Base-by-base conservation (phyloP, 2,797 vertebrate genomes). In the Enteromius argenteus region DNA sequence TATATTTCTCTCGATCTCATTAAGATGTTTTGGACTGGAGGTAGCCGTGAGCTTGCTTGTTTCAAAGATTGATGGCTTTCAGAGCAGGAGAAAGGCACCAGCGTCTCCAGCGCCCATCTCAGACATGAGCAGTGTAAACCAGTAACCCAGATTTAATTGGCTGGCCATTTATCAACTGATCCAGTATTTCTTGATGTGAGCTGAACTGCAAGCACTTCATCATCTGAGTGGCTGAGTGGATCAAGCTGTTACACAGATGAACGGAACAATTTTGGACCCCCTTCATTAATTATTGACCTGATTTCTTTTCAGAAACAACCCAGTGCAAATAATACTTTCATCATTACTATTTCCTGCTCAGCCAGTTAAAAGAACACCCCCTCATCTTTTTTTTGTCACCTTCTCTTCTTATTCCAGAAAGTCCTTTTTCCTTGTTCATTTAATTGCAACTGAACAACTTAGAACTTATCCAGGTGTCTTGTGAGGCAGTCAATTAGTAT, bases 91-190 rank as follows among this genome's bases (percentile, higher is more conserved):
- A 91, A 91, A 93, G 89, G 92, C 89, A 93, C 90, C 78, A 86
- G 90, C 92, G 90, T 92, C 93, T 94, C 92, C 71, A 2, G 85
- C 89, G 88, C 90, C 89, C 71, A 84, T 90, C 90, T 90, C 62
- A 44, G 87, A 85, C 90, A 90, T 87, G 77, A 80, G 53, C 89
- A 85, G 90, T 86, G 91, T 94, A 93, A 95, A 96, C 93, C 92
- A 93, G 93, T 93, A 95, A 95, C 94, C 94, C 93, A 93, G 90
- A 94, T 95, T 95, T 95, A 95, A 96, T 95, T 95, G 93, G 89
- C 84, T 80, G 88, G 89, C 90, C 93, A 95, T 95, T 92, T 88
- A 94, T 95, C 93, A 94, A 86, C 89, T 93, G 93, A 81, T 82
- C 92, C 93, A 91, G 64, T 67, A 90, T 86, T 83, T 88, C 88